These are phyloP conservation scores for Ylistrum balloti DNA, from an alignment of 1,140 invertebrate genomes.

Conservation along the genomic window DNA sequence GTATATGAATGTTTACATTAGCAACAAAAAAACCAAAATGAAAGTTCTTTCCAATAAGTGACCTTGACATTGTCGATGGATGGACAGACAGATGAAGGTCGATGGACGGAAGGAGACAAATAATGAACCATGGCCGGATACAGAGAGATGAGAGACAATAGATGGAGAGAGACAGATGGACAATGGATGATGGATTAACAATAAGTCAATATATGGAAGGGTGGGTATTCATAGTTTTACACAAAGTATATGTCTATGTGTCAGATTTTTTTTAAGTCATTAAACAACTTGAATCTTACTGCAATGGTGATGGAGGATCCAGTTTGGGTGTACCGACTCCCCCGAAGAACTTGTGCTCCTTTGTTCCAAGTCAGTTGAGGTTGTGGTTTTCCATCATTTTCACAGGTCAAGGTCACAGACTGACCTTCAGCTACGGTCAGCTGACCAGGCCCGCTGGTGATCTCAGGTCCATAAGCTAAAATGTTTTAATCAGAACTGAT, in stretches of 20 bases:
- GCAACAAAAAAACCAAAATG: neutral
- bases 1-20: neutral
- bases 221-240: too few species aligned
- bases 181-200: too few species aligned
- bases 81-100: too few species aligned
- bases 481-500: neutral
- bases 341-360: constrained; percentile 60
- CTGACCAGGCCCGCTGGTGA: constrained; percentile 46
- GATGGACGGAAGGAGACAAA: too few species aligned
- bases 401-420: constrained; percentile 64
- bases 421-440: constrained; percentile 65
- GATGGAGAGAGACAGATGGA: too few species aligned
- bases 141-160: too few species aligned
- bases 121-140: too few species aligned
- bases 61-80: too few species aligned
- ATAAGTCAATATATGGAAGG: too few species aligned
- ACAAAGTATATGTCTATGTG: too few species aligned
- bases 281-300: neutral
- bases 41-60: too few species aligned
- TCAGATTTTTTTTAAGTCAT: neutral
- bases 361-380: constrained; percentile 70
- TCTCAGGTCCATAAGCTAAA: constrained; percentile 46
- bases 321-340: constrained; percentile 53
- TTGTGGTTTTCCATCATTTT: constrained; percentile 69
- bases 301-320: constrained; percentile 41